These are phyloP conservation scores for Pediacus dermestoides DNA, from an alignment of 2,888 invertebrate species.

Conservation along the genomic window DNA sequence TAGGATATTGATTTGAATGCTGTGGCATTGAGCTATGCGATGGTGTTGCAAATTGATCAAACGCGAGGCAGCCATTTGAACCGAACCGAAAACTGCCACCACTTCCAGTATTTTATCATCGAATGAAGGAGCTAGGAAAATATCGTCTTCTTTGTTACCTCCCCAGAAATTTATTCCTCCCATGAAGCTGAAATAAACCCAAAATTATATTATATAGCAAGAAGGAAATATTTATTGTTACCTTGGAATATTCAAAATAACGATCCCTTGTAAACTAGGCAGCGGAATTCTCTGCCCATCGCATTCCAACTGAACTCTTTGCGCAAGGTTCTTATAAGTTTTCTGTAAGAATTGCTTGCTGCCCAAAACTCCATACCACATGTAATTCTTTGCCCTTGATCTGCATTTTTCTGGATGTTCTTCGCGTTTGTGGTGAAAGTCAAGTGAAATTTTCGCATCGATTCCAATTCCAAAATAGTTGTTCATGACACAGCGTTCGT, in stretches of 20 bases:
- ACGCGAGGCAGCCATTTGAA: constrained; percentile 95
- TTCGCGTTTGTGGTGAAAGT: constrained; percentile 95
- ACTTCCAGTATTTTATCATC: constrained; percentile 96
- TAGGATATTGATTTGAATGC: constrained; percentile 92
- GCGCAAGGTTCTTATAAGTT: constrained; percentile 94
- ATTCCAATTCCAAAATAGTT: constrained; percentile 98
- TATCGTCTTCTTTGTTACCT: constrained; percentile 84
- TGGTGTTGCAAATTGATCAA: constrained; percentile 95
- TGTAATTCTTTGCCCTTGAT: constrained; percentile 90
- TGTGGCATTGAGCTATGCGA: constrained; percentile 93
- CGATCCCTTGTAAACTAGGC: constrained; percentile 94
- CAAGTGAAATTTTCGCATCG: constrained; percentile 94
- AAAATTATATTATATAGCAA: neutral
- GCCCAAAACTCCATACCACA: constrained; percentile 87
- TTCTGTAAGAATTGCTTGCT: constrained; percentile 81
- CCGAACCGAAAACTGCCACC: constrained; percentile 95
- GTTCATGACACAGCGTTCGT: constrained; percentile 96
- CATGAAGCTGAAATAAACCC: constrained; percentile 72
- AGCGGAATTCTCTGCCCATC: constrained; percentile 94
- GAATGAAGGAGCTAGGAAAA: constrained; percentile 89
- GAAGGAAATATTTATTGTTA: constrained; percentile 39
- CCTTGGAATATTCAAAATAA: constrained; percentile 93
- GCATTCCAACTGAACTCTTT: constrained; percentile 91
- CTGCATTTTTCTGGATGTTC: constrained; percentile 96
- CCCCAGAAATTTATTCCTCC: constrained; percentile 99